Evolutionary conservation across 1,140 invertebrate genomes (phyloP).

Genomic region (Melitaea cinxia): DNA sequence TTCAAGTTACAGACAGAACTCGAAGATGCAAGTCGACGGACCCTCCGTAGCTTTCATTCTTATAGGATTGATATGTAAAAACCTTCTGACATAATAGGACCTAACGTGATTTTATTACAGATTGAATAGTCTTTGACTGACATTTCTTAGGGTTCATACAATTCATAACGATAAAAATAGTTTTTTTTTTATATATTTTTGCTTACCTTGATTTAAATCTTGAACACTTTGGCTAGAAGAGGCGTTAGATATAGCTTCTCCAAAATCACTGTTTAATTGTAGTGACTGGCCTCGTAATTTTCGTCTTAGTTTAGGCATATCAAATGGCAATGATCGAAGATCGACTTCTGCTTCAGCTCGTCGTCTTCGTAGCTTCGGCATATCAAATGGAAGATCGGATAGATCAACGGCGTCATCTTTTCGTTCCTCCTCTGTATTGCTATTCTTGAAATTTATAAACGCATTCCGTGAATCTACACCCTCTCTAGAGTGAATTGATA

Average conservation of each 20-base stretch:
- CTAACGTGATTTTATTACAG: constrained; percentile 16
- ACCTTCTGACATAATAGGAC: constrained; percentile 47
- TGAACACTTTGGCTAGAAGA: constrained; percentile 90
- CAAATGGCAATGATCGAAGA: constrained; percentile 90
- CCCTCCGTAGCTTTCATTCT: constrained; percentile 53
- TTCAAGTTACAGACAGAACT: constrained; percentile 53
- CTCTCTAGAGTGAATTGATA: constrained; percentile 90
- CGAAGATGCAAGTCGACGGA: constrained; percentile 62
- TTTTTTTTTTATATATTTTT: constrained; percentile 20
- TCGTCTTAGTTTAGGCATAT: constrained; percentile 93
- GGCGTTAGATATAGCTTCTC: constrained; percentile 87
- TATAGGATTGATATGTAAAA: constrained; percentile 53
- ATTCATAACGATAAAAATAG: neutral
- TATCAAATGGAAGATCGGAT: constrained; percentile 91
- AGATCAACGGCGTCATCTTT: constrained; percentile 83
- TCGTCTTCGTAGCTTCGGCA: constrained; percentile 92
- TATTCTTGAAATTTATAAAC: constrained; percentile 84
- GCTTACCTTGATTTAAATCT: constrained; percentile 84
- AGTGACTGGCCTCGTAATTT: constrained; percentile 83
- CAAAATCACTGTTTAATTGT: constrained; percentile 74
- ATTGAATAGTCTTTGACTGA: constrained; percentile 9
- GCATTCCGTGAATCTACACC: constrained; percentile 86
- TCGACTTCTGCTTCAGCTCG: constrained; percentile 86
- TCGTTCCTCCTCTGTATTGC: constrained; percentile 71
- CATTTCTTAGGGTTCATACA: neutral